Evolutionary conservation across 2,888 invertebrate species (phyloP).

Genomic region (Liposcelis brunnea): DNA sequence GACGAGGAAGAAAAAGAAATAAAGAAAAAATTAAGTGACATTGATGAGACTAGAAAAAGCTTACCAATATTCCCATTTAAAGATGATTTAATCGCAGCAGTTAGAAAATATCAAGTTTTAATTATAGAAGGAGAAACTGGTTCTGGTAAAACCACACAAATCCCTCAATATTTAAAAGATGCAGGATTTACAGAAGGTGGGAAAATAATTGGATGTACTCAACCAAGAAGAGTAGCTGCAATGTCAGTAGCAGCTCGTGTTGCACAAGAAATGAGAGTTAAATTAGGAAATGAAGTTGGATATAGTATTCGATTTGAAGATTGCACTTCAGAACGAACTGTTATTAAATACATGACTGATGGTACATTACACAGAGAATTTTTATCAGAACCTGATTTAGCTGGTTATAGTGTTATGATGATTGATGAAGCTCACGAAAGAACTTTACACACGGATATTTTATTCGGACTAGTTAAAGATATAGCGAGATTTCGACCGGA

Average conservation of each 20-base stretch:
- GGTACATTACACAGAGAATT: conserved; percentile 96
- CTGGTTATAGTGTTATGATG: conserved; percentile 93
- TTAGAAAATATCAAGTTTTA: conserved; percentile 73
- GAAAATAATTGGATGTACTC: conserved; percentile 91
- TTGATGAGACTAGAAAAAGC: conserved; percentile 82
- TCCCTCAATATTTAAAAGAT: conserved; percentile 93
- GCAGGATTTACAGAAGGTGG: conserved; percentile 71
- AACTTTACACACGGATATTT: conserved; percentile 92
- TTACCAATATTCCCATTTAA: conserved; percentile 89
- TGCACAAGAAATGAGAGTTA: conserved; percentile 92
- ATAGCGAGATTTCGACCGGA: conserved; percentile 86
- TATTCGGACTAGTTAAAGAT: conserved; percentile 95
- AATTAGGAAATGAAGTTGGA: conserved; percentile 81
- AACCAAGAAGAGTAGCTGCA: conserved; percentile 93
- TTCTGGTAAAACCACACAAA: conserved; percentile 97
- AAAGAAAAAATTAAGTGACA: conserved; percentile 48
- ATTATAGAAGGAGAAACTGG: conserved; percentile 99
- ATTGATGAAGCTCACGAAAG: conserved; percentile 99
- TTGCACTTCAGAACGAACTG: conserved; percentile 91
- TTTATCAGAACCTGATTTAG: conserved; percentile 89
- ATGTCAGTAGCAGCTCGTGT: conserved; percentile 99
- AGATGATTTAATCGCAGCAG: conserved; percentile 75
- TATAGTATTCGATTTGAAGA: conserved; percentile 93
- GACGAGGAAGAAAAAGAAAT: conserved; percentile 42
- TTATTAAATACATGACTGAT: conserved; percentile 98